Percentiles rank a stretch among this genome's conserved stretches.
These are phyloP conservation scores for Australoheros scitulus DNA, from an alignment of 2,113 vertebrate genomes.

Conservation along the genomic window DNA sequence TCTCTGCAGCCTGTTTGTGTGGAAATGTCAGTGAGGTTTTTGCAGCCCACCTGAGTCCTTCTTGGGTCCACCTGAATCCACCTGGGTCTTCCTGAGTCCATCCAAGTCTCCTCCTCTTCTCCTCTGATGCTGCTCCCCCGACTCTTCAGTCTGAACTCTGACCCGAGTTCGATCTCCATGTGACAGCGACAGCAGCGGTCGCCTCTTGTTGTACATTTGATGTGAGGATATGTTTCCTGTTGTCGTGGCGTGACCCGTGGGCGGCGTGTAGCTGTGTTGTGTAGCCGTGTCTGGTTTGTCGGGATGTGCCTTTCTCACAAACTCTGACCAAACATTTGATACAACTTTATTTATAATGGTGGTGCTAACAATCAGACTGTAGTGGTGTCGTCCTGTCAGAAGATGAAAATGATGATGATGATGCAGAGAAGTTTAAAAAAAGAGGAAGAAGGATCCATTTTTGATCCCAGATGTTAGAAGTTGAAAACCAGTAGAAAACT, in stretches of 20 bases:
- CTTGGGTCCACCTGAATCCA: background rate
- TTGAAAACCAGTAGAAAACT: constrained; percentile 9
- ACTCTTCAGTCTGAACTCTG: background rate
- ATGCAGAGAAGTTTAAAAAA: background rate
- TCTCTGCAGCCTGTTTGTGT: constrained; percentile 85
- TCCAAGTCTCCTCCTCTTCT: background rate
- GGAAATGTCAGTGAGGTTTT: constrained; percentile 84
- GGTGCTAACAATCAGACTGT: constrained; percentile 51
- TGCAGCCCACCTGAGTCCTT: background rate
- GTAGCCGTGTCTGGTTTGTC: constrained; percentile 18
- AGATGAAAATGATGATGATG: background rate
- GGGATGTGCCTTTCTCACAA: constrained; percentile 53
- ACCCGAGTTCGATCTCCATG: background rate
- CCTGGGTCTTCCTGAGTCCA: too few species aligned
- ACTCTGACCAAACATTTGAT: constrained; percentile 63
- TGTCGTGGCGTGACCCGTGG: background rate
- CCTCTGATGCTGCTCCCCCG: background rate
- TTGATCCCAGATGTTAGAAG: constrained; percentile 13
- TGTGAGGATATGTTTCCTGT: background rate
- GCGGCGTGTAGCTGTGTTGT: constrained; percentile 16
- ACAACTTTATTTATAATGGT: constrained; percentile 32
- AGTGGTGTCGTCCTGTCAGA: background rate
- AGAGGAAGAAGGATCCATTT: constrained; percentile 22
- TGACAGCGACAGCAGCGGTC: too few species aligned
- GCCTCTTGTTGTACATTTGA: background rate